Percentiles rank a stretch among this genome's conserved stretches.
Evolutionary conservation across 2,888 invertebrate species (phyloP).

Genomic region (Zhuqinia jingwanae): DNA sequence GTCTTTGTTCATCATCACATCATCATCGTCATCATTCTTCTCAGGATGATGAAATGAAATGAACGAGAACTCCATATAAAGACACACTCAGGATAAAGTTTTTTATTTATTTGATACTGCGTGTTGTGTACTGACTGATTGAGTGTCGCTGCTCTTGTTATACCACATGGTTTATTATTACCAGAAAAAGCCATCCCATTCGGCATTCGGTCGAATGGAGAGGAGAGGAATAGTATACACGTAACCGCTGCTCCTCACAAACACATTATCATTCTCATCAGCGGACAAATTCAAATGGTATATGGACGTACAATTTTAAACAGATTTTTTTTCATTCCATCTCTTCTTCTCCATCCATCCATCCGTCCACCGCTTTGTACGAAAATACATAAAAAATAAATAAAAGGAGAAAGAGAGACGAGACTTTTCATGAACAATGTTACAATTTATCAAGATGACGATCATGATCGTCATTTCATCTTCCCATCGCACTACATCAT

Average conservation of each 20-base stretch:
- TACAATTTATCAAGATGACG: slow-evolving; percentile 43
- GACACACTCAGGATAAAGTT: slow-evolving; percentile 9
- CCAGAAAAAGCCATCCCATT: too few relatives aligned
- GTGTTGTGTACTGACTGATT: too few relatives aligned
- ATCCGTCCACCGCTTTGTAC: not conserved
- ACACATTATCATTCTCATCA: not conserved
- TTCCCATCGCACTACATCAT: slow-evolving; percentile 20
- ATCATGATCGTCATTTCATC: slow-evolving; percentile 38
- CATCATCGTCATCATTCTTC: slow-evolving; percentile 1
- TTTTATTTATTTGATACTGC: too few relatives aligned
- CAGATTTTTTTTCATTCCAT: slow-evolving; percentile 16
- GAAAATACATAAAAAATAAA: not conserved
- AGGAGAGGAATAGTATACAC: too few relatives aligned
- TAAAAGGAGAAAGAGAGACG: not conserved
- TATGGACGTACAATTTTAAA: not conserved
- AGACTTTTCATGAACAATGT: slow-evolving; percentile 38
- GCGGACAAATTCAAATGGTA: too few relatives aligned
- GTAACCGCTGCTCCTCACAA: too few relatives aligned
- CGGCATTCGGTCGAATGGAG: too few relatives aligned
- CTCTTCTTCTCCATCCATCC: not conserved
- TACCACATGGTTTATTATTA: slow-evolving; percentile 14
- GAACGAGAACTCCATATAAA: slow-evolving; percentile 18
- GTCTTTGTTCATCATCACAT: not conserved
- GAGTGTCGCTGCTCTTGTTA: slow-evolving; percentile 8
- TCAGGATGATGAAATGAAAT: slow-evolving; percentile 9